These are phyloP conservation scores for Lepidotrigona ventralis DNA, from an alignment of 1,140 invertebrate species.

Conservation along the genomic window DNA sequence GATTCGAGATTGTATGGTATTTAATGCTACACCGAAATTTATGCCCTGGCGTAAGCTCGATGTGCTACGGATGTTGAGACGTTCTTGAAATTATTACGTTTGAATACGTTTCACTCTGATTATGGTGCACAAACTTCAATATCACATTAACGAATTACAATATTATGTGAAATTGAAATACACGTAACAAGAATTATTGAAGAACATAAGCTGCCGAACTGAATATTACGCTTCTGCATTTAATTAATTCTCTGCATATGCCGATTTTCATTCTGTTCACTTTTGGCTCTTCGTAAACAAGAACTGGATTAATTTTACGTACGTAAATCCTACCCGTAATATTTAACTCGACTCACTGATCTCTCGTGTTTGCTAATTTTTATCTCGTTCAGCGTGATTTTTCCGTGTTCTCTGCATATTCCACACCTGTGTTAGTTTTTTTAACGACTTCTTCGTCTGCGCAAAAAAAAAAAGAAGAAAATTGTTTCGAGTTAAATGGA, in stretches of 20 bases:
- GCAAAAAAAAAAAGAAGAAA: not conserved
- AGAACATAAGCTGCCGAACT: too few relatives aligned
- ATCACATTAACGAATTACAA: not conserved
- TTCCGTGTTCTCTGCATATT: too few relatives aligned
- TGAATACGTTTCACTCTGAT: not conserved
- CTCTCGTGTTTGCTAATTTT: too few relatives aligned
- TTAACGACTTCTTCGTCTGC: not conserved
- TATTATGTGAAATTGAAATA: not conserved
- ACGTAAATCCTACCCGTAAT: too few relatives aligned
- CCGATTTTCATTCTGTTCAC: too few relatives aligned
- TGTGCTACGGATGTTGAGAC: not conserved
- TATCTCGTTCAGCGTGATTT: too few relatives aligned
- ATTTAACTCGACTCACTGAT: too few relatives aligned
- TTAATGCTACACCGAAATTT: conserved; percentile 19
- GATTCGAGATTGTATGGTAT: conserved; percentile 2
- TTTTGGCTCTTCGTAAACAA: too few relatives aligned
- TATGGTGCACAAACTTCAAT: not conserved
- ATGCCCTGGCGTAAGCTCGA: conserved; percentile 1
- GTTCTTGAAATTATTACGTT: conserved; percentile 25
- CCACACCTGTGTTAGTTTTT: not conserved
- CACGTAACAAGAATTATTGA: too few relatives aligned
- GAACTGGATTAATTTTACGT: too few relatives aligned
- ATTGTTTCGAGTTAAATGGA: not conserved
- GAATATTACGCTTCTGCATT: too few relatives aligned
- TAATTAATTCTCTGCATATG: too few relatives aligned